Evolutionary conservation across 1,140 invertebrate genomes (phyloP).

Genomic region (Drosophila malerkotliana): DNA sequence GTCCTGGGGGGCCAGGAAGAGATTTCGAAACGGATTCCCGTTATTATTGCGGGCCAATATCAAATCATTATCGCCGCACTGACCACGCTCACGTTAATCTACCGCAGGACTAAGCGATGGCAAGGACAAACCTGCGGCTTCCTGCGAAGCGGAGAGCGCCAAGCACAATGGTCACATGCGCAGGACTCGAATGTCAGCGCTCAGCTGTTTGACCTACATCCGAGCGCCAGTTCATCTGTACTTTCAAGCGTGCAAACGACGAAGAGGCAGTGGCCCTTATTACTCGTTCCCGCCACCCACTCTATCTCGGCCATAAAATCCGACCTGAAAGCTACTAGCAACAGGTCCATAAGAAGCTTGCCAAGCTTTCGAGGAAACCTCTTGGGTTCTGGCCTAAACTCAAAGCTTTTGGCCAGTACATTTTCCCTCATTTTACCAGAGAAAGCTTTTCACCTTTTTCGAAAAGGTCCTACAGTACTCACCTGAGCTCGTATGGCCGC

Average conservation of each 20-base stretch:
- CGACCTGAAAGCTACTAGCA: slow-evolving; percentile 8
- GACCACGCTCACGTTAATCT: slow-evolving; percentile 74
- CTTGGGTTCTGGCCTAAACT: not conserved
- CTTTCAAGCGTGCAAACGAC: slow-evolving; percentile 50
- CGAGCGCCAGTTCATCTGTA: slow-evolving; percentile 59
- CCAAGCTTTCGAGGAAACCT: slow-evolving; percentile 10
- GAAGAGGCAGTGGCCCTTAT: slow-evolving; percentile 13
- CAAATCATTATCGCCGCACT: slow-evolving; percentile 47
- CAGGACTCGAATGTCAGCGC: slow-evolving; percentile 34
- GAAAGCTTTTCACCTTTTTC: slow-evolving; percentile 28
- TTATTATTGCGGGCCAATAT: not conserved
- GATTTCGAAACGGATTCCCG: not conserved
- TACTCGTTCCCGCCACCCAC: slow-evolving; percentile 10
- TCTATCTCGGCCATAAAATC: slow-evolving; percentile 24
- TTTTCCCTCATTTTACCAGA: slow-evolving; percentile 13
- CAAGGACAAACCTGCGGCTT: slow-evolving; percentile 42
- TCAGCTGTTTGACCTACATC: slow-evolving; percentile 78
- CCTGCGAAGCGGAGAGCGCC: not conserved
- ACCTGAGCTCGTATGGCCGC: slow-evolving; percentile 95
- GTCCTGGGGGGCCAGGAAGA: not conserved
- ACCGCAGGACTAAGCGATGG: slow-evolving; percentile 71
- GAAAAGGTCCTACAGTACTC: slow-evolving; percentile 68
- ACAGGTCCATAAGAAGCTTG: slow-evolving; percentile 10
- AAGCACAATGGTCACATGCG: slow-evolving; percentile 72
- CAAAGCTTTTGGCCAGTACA: not conserved